phyloP scores from a whole-genome alignment of 2,797 vertebrate species.

The Paramormyrops hopkinsi region DNA sequence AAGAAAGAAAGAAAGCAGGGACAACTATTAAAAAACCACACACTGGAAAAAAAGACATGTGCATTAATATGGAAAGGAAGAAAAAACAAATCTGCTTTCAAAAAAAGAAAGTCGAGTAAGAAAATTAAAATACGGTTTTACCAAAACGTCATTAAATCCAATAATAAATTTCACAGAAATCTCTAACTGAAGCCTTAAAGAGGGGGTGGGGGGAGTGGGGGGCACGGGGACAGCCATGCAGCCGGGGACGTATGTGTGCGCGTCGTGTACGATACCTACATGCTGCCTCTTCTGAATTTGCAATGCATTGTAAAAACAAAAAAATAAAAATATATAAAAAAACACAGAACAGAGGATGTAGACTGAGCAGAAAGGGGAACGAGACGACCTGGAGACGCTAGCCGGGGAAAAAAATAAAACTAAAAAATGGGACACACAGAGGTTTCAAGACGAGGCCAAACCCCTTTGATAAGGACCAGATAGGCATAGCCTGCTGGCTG shows the following conservation, averaged over 20 bases:
- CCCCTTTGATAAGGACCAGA: slow-evolving; percentile 23
- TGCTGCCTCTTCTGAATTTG: slow-evolving; percentile 63
- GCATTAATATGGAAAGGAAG: not conserved
- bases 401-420: slow-evolving; percentile 22
- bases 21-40: not conserved
- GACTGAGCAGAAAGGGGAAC: slow-evolving; percentile 58
- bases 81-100: not conserved
- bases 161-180: not conserved
- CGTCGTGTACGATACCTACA: slow-evolving; percentile 44
- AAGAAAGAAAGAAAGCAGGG: slow-evolving; percentile 1
- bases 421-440: slow-evolving; percentile 26
- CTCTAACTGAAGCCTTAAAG: not conserved
- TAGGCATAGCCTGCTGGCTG: not conserved
- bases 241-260: slow-evolving; percentile 24
- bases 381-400: slow-evolving; percentile 49
- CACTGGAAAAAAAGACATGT: slow-evolving; percentile 21
- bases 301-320: slow-evolving; percentile 65
- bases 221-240: slow-evolving; percentile 48
- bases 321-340: slow-evolving; percentile 59
- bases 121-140: not conserved
- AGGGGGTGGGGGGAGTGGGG: slow-evolving; percentile 1
- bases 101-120: not conserved
- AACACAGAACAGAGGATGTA: slow-evolving; percentile 58
- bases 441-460: slow-evolving; percentile 34
- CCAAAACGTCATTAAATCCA: not conserved